Percentiles rank a stretch among this genome's conserved stretches.
phyloP scores from a whole-genome alignment of 2,113 vertebrate genomes.

The Capricornis sumatraensis region DNA sequence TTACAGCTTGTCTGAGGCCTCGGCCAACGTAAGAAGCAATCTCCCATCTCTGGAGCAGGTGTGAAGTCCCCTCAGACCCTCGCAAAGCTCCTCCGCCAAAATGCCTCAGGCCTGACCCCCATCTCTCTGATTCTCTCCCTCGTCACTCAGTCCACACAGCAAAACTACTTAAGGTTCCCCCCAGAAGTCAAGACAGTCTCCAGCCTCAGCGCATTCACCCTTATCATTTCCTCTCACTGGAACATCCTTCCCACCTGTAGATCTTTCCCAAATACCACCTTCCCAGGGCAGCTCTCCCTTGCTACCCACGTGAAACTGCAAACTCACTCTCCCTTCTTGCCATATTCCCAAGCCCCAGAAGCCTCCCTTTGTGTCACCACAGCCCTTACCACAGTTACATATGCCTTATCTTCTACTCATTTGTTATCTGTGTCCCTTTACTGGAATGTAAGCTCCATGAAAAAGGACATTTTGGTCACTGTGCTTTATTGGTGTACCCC shows the following conservation, averaged over 20 bases:
- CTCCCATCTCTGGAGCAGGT: neutral
- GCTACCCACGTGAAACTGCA: neutral
- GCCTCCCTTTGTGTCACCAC: neutral
- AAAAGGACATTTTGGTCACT: neutral
- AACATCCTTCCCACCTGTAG: neutral
- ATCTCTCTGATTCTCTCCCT: neutral
- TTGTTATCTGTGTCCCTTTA: neutral
- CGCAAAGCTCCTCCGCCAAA: neutral
- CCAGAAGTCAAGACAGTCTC: neutral
- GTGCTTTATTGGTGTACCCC: neutral
- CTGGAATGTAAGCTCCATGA: neutral
- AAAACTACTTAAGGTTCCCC: neutral
- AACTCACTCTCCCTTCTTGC: neutral
- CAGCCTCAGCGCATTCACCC: neutral
- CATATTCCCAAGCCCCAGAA: neutral
- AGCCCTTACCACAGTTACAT: neutral
- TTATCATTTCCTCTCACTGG: neutral
- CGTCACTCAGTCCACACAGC: neutral
- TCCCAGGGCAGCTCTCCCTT: neutral
- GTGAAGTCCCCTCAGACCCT: neutral
- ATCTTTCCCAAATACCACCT: neutral
- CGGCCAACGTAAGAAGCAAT: neutral
- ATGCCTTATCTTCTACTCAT: neutral
- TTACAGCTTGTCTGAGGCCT: neutral
- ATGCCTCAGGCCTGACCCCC: neutral